Evolutionary conservation across 2,797 vertebrate genomes (phyloP).

Genomic region (Corythornis leucogaster): DNA sequence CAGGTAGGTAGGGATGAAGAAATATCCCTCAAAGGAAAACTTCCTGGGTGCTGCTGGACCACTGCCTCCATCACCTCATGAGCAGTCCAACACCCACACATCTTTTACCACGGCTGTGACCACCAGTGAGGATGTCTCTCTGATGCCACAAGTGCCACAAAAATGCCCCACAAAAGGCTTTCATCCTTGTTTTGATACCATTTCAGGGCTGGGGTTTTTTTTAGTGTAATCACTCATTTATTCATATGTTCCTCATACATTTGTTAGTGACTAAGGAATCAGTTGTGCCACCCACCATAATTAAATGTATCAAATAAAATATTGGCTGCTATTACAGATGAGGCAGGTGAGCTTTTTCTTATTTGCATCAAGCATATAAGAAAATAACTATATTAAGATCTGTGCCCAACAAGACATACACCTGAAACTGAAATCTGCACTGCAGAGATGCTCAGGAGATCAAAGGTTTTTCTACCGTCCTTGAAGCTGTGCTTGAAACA

Average conservation of each 20-base stretch:
- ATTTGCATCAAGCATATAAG: neutral
- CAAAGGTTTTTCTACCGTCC: slow-evolving; percentile 43
- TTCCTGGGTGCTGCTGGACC: neutral
- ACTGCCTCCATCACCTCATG: neutral
- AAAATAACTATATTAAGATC: neutral
- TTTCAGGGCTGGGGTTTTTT: neutral
- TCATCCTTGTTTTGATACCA: neutral
- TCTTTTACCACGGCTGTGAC: neutral
- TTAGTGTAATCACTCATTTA: neutral
- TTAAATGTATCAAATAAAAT: neutral
- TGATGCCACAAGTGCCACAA: accelerated
- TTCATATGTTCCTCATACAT: neutral
- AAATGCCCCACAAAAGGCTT: neutral
- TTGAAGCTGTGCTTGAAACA: slow-evolving; percentile 54
- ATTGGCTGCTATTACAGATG: neutral
- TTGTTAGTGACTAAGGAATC: neutral
- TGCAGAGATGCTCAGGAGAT: slow-evolving; percentile 8
- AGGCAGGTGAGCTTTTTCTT: neutral
- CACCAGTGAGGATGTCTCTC: neutral
- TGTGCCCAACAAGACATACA: neutral
- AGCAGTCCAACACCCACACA: neutral
- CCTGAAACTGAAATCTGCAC: slow-evolving; percentile 12
- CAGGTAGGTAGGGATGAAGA: neutral
- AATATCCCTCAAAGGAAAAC: neutral
- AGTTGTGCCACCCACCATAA: neutral